Conservation (phyloP, 2,888 invertebrate species). For the Stenoptilia bipunctidactyla region DNA sequence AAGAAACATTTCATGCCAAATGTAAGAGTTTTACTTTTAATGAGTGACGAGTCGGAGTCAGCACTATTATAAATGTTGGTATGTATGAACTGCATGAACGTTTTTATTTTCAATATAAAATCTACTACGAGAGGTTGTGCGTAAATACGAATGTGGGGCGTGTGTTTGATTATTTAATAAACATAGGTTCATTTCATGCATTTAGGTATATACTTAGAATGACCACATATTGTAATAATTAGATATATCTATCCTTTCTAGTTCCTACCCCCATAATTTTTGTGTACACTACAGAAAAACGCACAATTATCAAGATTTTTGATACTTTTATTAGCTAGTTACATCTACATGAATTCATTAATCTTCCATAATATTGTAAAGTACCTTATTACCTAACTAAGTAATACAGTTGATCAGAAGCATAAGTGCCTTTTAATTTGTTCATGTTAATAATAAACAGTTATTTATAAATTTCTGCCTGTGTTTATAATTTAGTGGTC, state of each 20-base stretch:
- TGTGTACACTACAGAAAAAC: not conserved
- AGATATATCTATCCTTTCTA: not conserved
- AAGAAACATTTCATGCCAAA: too few species aligned
- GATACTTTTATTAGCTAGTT: too few species aligned
- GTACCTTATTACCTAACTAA: too few species aligned
- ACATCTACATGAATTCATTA: too few species aligned
- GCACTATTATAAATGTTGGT: constrained; percentile 19
- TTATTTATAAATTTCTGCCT: too few species aligned
- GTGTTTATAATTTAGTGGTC: too few species aligned
- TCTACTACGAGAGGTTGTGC: constrained; percentile 47
- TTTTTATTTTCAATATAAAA: constrained; percentile 28
- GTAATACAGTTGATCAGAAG: too few species aligned
- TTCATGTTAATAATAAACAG: too few species aligned
- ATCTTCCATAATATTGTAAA: too few species aligned
- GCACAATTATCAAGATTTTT: not conserved
- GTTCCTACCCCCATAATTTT: not conserved
- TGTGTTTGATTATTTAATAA: not conserved
- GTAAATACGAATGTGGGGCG: constrained; percentile 25
- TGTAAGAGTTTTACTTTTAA: too few species aligned
- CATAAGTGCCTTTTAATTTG: too few species aligned
- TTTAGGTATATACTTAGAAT: not conserved
- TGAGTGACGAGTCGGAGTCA: constrained; percentile 2
- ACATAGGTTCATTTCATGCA: constrained; percentile 1
- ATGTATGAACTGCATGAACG: constrained; percentile 36
- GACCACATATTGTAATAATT: not conserved